These are phyloP conservation scores for Erynnis tages DNA, from an alignment of 2,888 invertebrate genomes.

Conservation along the genomic window DNA sequence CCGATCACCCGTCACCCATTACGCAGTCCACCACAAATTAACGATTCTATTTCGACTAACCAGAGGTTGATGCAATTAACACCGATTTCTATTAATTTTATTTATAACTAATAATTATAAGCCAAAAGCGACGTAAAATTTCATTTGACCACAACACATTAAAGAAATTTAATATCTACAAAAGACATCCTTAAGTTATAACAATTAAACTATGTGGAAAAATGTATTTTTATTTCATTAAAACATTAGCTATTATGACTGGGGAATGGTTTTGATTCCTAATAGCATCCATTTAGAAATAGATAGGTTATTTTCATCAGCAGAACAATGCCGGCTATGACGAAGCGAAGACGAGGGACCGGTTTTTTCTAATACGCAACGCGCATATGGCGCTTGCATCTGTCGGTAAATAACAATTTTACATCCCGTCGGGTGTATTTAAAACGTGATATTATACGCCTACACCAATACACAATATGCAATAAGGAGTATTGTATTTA, in stretches of 20 bases:
- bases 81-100: not conserved
- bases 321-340: too few species aligned
- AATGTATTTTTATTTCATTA: too few species aligned
- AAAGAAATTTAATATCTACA: too few species aligned
- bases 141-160: too few species aligned
- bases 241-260: too few species aligned
- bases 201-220: too few species aligned
- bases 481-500: too few species aligned
- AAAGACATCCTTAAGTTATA: too few species aligned
- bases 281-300: too few species aligned
- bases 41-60: not conserved
- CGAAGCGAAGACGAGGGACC: constrained; percentile 14
- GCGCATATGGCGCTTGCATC: constrained; percentile 49
- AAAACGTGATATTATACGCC: constrained; percentile 11
- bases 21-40: constrained; percentile 21
- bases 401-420: constrained; percentile 35
- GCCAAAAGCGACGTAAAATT: too few species aligned
- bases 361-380: constrained; percentile 43
- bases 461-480: not conserved
- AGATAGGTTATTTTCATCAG: too few species aligned
- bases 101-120: not conserved
- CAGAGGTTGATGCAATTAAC: not conserved
- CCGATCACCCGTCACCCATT: constrained; percentile 10
- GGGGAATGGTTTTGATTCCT: too few species aligned
- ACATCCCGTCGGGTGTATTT: constrained; percentile 18